These are phyloP conservation scores for Spea bombifrons DNA, from an alignment of 2,113 vertebrate genomes.

Conservation along the genomic window DNA sequence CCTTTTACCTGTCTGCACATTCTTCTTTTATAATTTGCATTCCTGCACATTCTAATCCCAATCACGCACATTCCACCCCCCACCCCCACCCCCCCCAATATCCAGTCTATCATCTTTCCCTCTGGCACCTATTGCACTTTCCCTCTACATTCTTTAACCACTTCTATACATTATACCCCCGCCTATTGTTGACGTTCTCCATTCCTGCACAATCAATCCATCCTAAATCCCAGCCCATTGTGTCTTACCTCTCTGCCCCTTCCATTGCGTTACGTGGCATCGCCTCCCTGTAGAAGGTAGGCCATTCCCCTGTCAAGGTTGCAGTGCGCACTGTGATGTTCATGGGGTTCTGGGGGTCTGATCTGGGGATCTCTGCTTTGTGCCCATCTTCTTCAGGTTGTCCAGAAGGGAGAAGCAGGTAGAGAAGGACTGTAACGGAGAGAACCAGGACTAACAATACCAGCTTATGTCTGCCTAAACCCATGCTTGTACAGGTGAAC, in stretches of 20 bases:
- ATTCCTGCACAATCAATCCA: background rate
- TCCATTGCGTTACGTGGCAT: constrained; percentile 62
- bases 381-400: constrained; percentile 59
- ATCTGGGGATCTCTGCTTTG: constrained; percentile 57
- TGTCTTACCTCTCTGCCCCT: constrained; percentile 69
- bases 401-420: constrained; percentile 75
- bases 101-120: background rate
- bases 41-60: background rate
- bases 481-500: background rate
- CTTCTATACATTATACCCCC: no score
- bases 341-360: constrained; percentile 56
- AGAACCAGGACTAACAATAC: constrained; percentile 76
- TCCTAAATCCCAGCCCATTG: constrained; percentile 1
- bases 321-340: constrained; percentile 65
- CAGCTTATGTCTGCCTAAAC: constrained; percentile 70
- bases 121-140: background rate
- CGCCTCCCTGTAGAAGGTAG: constrained; percentile 85
- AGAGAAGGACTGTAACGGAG: constrained; percentile 75
- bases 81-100: background rate
- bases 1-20: no score
- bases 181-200: no score
- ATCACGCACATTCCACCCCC: background rate
- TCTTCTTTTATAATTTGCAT: no score
- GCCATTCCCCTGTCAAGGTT: constrained; percentile 68
- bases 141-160: background rate